Evolutionary conservation across 2,113 vertebrate genomes (phyloP).

Genomic region (Hiodon alosoides): DNA sequence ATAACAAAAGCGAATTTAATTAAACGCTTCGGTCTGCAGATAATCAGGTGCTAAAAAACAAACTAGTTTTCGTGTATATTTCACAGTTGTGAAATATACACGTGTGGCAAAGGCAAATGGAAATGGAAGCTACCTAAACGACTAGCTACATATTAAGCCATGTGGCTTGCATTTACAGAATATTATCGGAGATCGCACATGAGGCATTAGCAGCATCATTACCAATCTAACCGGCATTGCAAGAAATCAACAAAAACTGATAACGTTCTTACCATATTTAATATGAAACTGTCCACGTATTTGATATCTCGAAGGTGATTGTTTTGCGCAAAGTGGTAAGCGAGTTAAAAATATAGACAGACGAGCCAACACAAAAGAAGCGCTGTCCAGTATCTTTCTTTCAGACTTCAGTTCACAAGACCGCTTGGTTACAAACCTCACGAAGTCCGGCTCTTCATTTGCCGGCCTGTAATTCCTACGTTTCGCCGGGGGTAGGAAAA

Average conservation of each 20-base stretch:
- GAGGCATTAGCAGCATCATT: conserved; percentile 10
- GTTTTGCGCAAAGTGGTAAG: neutral
- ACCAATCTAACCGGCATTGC: neutral
- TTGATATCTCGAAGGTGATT: neutral
- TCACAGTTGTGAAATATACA: neutral
- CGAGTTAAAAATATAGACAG: neutral
- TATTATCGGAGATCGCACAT: conserved; percentile 8
- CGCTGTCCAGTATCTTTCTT: conserved; percentile 15
- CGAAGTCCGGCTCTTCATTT: neutral
- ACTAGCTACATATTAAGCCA: neutral
- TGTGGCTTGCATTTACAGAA: neutral
- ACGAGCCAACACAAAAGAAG: conserved; percentile 2
- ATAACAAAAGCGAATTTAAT: neutral
- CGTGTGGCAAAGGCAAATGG: neutral
- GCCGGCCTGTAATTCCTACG: neutral
- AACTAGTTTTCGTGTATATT: neutral
- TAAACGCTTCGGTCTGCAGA: neutral
- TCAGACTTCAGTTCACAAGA: conserved; percentile 8
- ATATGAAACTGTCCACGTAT: neutral
- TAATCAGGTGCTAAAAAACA: neutral
- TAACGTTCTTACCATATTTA: conserved; percentile 17
- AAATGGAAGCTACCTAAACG: neutral
- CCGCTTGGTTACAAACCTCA: conserved; percentile 9
- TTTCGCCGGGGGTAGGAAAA: neutral
- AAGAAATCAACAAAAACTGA: neutral